Conservation (phyloP, 2,888 invertebrate genomes). For the Drosophila lacicola region DNA sequence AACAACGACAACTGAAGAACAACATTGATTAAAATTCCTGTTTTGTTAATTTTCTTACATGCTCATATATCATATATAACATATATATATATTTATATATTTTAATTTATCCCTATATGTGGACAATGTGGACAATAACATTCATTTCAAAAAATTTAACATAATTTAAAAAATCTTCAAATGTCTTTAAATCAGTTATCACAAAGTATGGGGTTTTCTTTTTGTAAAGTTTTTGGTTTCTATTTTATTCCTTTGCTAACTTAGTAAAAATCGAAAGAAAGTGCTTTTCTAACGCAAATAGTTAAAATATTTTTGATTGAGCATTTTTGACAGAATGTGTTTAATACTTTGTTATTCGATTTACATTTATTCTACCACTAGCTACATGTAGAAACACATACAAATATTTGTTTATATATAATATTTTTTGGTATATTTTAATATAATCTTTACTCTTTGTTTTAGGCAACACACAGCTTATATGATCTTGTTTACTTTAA, state of each 20-base stretch:
- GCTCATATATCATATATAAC: slow-evolving; percentile 6
- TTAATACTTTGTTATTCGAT: slow-evolving; percentile 32
- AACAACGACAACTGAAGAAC: slow-evolving; percentile 60
- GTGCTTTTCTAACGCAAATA: not conserved
- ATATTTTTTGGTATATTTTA: slow-evolving; percentile 35
- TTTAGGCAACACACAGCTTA: slow-evolving; percentile 53
- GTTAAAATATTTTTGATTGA: slow-evolving; percentile 24
- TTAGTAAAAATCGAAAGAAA: slow-evolving; percentile 19
- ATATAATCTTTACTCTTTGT: slow-evolving; percentile 44
- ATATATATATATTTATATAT: slow-evolving; percentile 15
- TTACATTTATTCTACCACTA: slow-evolving; percentile 56
- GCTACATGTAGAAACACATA: slow-evolving; percentile 80
- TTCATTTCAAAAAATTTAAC: slow-evolving; percentile 27
- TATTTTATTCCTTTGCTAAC: not conserved
- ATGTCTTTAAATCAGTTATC: slow-evolving; percentile 74
- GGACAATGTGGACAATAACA: slow-evolving; percentile 34
- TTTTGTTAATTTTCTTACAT: slow-evolving; percentile 40
- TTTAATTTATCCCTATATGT: slow-evolving; percentile 32
- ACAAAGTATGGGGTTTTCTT: slow-evolving; percentile 64
- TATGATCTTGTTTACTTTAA: slow-evolving; percentile 31
- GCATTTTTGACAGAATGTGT: slow-evolving; percentile 14
- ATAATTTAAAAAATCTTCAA: slow-evolving; percentile 57
- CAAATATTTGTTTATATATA: slow-evolving; percentile 55
- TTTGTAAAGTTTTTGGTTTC: slow-evolving; percentile 3
- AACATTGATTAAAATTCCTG: slow-evolving; percentile 68